Base-by-base conservation (phyloP, 2,888 invertebrate species). In the Zhuqinia jingwanae region DNA sequence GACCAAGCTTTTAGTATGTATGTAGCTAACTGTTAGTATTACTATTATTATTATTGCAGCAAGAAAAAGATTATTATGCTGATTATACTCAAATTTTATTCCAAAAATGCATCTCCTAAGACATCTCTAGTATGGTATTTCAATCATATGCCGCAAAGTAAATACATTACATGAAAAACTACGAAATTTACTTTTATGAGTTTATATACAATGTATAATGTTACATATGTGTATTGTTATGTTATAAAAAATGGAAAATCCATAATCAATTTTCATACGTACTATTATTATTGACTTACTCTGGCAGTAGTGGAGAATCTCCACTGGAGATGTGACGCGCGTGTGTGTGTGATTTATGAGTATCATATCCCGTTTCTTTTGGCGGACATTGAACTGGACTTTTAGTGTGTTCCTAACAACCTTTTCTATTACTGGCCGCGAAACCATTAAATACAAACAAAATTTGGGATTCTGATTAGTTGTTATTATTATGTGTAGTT, bases 111-210 rank as follows among this genome's bases (percentile, higher is more conserved):
- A 58, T 76, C 36, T 76, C 58, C 22, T 76, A 76, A 76, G 76
- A 76, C 42, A 76, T 56, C 56, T 76, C 76, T 58, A 56, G 76
- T 58, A n/a, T n/a, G n/a, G 36, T 58, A 30, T 76, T 58, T n/a
- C 36, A 58, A 42, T n/a, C 11, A 36, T 36, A 36, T 6, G 8
- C 36, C 36, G 5, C 36, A 36, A 36, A 36, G 8, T 36, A 36
- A 36, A 50, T 50, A 50, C n/a, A 50, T 11, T 36, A 36, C 36
- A 36, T 36, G 36, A 50, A 50, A 50, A n/a, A 50, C 2, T 50
- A n/a, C n/a, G n/a, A n/a, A n/a, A n/a, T n/a, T n/a, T n/a, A n/a
- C n/a, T n/a, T n/a, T n/a, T n/a, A n/a, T n/a, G n/a, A n/a, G n/a
- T n/a, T n/a, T 36, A 36, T 36, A 36, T 36, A 36, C 36, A 36